These are phyloP conservation scores for Falco concolor DNA, from an alignment of 2,797 vertebrate genomes.

Conservation along the genomic window DNA sequence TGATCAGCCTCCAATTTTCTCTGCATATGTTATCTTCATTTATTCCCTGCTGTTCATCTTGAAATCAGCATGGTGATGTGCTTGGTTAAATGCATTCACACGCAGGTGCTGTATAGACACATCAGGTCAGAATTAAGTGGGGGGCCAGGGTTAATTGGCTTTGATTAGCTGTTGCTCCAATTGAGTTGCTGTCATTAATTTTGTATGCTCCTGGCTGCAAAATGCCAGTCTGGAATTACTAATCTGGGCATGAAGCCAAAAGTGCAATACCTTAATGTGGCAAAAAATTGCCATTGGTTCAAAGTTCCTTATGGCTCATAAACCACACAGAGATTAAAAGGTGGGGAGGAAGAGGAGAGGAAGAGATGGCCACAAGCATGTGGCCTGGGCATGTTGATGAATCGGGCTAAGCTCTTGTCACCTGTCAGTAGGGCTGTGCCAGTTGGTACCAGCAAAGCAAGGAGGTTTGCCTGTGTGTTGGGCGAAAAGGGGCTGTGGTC, in stretches of 20 bases:
- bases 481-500: neutral
- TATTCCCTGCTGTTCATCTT: neutral
- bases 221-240: neutral
- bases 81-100: neutral
- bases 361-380: neutral
- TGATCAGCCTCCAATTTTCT: neutral
- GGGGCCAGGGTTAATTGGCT: neutral
- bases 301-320: neutral
- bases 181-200: neutral
- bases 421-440: neutral
- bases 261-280: neutral
- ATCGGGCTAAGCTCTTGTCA: neutral
- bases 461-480: neutral
- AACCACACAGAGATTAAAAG: neutral
- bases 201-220: neutral
- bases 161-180: neutral
- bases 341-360: neutral
- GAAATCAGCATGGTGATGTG: neutral
- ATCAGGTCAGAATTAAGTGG: conserved; percentile 1
- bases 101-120: neutral
- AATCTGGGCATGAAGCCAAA: neutral
- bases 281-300: neutral
- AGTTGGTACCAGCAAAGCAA: neutral
- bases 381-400: neutral
- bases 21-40: neutral